phyloP scores from a whole-genome alignment of 2,113 vertebrate genomes.

The Equus przewalskii region DNA sequence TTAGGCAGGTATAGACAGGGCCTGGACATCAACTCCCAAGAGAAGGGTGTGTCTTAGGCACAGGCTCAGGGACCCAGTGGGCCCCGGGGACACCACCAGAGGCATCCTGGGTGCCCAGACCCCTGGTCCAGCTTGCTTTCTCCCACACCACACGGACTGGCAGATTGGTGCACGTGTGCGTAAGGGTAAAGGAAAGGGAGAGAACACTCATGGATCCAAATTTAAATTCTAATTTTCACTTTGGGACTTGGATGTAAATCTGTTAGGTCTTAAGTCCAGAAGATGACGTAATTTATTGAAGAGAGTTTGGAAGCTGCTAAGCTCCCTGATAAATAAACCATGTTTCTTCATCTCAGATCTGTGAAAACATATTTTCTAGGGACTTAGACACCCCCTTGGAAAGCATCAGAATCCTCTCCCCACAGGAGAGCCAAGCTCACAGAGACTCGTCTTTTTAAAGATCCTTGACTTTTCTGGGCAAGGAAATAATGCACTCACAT shows the following conservation, averaged over 20 bases:
- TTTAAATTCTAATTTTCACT: conserved; percentile 60
- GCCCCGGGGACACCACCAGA: neutral
- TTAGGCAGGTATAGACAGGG: neutral
- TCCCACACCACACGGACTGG: fast-evolving
- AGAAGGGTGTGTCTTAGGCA: neutral
- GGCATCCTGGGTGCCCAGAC: neutral
- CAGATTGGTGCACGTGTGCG: fast-evolving
- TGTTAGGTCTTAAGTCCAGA: conserved; percentile 29
- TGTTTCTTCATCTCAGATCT: neutral
- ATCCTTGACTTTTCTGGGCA: neutral
- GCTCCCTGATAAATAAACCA: conserved; percentile 56
- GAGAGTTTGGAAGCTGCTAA: neutral
- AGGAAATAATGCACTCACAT: neutral
- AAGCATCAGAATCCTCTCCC: neutral
- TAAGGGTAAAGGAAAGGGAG: neutral
- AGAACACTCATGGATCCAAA: neutral
- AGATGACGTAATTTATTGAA: conserved; percentile 47
- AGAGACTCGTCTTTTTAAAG: conserved; percentile 38
- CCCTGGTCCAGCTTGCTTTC: neutral
- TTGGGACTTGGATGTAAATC: conserved; percentile 49
- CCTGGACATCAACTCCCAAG: neutral
- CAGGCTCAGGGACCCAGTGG: neutral
- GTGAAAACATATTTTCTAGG: conserved; percentile 29
- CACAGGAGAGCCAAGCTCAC: neutral
- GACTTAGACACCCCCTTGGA: neutral